Percentiles rank a stretch among this genome's conserved stretches.
Conservation (phyloP, 2,113 vertebrate species). For the Tympanuchus pallidicinctus region DNA sequence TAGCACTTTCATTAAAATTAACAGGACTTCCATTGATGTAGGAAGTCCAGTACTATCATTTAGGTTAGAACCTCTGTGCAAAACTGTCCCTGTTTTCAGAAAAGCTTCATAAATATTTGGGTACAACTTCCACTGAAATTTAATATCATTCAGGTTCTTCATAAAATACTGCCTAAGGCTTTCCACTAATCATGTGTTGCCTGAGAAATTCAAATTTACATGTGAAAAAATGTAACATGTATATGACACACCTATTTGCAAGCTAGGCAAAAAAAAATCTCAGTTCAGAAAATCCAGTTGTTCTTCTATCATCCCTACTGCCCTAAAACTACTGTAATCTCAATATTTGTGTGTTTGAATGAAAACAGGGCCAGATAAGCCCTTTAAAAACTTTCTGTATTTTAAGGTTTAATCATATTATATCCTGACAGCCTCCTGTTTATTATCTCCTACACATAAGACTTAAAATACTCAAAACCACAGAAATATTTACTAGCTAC, state of each 20-base stretch:
- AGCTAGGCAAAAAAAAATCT: neutral
- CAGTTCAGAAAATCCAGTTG: neutral
- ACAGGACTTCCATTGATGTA: neutral
- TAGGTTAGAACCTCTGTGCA: neutral
- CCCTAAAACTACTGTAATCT: neutral
- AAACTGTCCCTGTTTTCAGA: neutral
- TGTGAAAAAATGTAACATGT: neutral
- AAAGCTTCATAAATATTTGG: neutral
- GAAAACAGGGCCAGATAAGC: neutral
- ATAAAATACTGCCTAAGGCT: neutral
- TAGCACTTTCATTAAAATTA: neutral
- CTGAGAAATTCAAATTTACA: neutral
- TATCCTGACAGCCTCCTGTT: neutral
- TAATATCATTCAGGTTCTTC: neutral
- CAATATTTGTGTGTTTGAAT: neutral
- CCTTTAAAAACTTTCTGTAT: neutral
- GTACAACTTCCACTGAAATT: neutral
- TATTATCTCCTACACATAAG: neutral
- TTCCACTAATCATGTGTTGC: neutral
- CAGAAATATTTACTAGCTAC: neutral
- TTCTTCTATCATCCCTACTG: neutral
- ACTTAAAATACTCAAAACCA: neutral
- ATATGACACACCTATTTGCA: neutral
- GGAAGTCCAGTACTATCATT: neutral
- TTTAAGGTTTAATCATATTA: neutral